Conservation (phyloP, 2,888 invertebrate species). For the Xanthia icteritia region DNA sequence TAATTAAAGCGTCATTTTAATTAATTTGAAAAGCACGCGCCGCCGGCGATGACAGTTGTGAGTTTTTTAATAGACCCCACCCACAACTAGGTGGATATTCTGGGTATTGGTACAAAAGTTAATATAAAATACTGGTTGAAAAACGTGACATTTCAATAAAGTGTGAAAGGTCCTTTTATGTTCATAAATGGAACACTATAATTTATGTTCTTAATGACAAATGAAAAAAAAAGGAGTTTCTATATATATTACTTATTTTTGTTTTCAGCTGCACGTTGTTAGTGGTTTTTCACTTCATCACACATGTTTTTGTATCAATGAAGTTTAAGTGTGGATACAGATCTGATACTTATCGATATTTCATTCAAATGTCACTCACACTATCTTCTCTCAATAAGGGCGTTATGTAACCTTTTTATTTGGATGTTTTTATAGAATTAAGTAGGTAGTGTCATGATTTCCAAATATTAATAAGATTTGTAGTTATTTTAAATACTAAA, state of each 20-base stretch:
- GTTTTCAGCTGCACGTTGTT: background rate
- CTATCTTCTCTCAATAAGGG: too few relatives aligned
- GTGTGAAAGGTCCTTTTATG: constrained; percentile 27
- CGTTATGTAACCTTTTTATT: background rate
- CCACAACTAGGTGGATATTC: constrained; percentile 41
- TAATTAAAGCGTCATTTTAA: constrained; percentile 82
- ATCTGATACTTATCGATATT: background rate
- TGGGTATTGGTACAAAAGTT: constrained; percentile 34
- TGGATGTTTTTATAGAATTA: background rate
- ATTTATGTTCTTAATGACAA: constrained; percentile 18
- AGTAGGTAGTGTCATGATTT: too few relatives aligned
- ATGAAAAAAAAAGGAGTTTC: constrained; percentile 7
- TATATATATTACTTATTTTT: background rate
- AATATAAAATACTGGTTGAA: constrained; percentile 42
- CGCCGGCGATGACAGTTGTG: constrained; percentile 81
- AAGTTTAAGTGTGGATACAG: background rate
- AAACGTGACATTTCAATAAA: constrained; percentile 29
- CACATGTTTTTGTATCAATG: background rate
- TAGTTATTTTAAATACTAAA: too few relatives aligned
- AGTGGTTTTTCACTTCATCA: constrained; percentile 49
- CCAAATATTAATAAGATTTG: too few relatives aligned
- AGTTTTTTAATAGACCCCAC: constrained; percentile 67
- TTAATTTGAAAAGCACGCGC: constrained; percentile 81
- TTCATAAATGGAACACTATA: constrained; percentile 24
- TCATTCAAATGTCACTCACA: background rate